Base-by-base conservation (phyloP, 2,797 vertebrate species). In the Odontamblyopus lacepedii region DNA sequence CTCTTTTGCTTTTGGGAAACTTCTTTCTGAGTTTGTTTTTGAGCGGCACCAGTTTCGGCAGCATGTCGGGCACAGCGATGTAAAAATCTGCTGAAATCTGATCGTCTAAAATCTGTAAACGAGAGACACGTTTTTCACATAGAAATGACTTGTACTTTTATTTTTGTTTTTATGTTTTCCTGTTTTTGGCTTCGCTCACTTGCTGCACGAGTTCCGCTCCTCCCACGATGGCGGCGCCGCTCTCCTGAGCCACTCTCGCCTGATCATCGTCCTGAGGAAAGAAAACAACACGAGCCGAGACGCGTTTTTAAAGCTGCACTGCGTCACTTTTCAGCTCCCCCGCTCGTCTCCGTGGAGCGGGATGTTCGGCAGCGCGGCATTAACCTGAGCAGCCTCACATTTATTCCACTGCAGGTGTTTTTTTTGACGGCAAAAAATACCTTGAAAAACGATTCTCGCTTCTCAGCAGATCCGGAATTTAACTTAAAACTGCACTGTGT, bases 71-170 rank as follows among this genome's bases (percentile, higher is more conserved):
- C 70, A 96, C 96, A 4, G 96, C 92, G 9, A 98, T 19, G 19
- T 96, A 99, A 87, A 95, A 97, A 83, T 98, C 97, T 12, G 92
- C 95, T 0, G 93, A 86, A 78, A 98, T 86, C 85, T 96, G 91
- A 30, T 95, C 96, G 65, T 96, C 94, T 71, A 98, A 80, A 88
- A 99, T 95, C 97, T 99, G 84, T 18, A 69, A 68, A 26, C 4
- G 19, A 29, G 12, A 53, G 3, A 53, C 13, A 19, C 7, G 35
- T 38, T 51, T 7, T 32, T 26, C 0, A 6, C 18, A 7, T 51
- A 8, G 56, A n/a, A 38, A 15, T 23, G 23, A 23, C 23, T 23
- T 23, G 23, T 23, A 23, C 23, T 23, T 23, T 23, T 23, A 23
- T 23, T 23, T 23, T 23, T 23, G 23, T 23, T 23, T 23, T 23